These are phyloP conservation scores for Cebidichthys violaceus DNA, from an alignment of 2,113 vertebrate genomes.

Conservation along the genomic window DNA sequence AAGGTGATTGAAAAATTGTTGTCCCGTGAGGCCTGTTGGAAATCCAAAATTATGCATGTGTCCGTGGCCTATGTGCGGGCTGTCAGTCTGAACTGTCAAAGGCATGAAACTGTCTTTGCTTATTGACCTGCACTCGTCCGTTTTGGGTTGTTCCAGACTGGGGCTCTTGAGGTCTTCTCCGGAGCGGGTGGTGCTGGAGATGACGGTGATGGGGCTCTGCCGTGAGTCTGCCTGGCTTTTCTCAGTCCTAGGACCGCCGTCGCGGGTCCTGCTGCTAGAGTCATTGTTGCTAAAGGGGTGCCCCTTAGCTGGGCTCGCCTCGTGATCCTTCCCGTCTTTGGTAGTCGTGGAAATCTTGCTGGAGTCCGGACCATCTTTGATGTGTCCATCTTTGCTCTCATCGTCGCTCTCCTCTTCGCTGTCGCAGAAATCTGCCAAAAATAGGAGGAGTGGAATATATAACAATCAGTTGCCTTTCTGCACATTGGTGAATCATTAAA, in stretches of 20 bases:
- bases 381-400: constrained; percentile 91
- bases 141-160: constrained; percentile 85
- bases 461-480: constrained; percentile 15
- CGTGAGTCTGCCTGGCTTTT: constrained; percentile 91
- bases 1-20: constrained; percentile 95
- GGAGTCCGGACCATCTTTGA: constrained; percentile 88
- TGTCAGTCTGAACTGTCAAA: constrained; percentile 92
- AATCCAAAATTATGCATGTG: constrained; percentile 94
- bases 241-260: constrained; percentile 83
- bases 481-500: background rate
- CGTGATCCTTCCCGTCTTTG: constrained; percentile 88
- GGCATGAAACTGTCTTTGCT: constrained; percentile 91
- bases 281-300: constrained; percentile 77
- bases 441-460: background rate
- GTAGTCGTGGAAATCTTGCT: constrained; percentile 93
- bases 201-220: constrained; percentile 92
- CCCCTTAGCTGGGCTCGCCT: constrained; percentile 84
- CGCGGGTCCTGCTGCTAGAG: constrained; percentile 77
- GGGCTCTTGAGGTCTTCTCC: constrained; percentile 91
- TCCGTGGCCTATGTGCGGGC: constrained; percentile 87
- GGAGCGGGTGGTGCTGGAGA: constrained; percentile 91
- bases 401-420: constrained; percentile 97
- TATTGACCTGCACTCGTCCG: constrained; percentile 87
- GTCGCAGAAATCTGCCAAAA: constrained; percentile 89
- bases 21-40: constrained; percentile 89